Percentiles rank a stretch among this genome's conserved stretches.
These are phyloP conservation scores for Lindbergichthys nudifrons DNA, from an alignment of 2,797 vertebrate species.

Conservation along the genomic window DNA sequence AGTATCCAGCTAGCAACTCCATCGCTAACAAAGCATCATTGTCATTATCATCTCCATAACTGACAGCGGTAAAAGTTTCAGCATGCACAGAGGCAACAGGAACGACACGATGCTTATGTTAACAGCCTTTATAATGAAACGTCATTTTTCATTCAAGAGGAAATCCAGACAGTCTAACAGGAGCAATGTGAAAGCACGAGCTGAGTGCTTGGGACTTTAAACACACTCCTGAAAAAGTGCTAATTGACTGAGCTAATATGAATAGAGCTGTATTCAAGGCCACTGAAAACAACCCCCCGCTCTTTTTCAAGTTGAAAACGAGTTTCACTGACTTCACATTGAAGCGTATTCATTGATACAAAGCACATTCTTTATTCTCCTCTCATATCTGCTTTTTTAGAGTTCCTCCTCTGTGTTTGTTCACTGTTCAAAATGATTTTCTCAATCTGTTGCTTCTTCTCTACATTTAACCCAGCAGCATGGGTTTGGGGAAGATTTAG, in stretches of 20 bases:
- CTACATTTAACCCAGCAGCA: not conserved
- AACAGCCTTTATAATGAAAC: constrained; percentile 38
- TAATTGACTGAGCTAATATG: constrained; percentile 26
- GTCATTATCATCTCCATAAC: constrained; percentile 17
- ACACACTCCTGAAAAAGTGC: constrained; percentile 6
- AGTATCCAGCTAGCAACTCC: constrained; percentile 1
- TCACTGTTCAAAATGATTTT: not conserved
- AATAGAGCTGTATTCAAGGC: constrained; percentile 39
- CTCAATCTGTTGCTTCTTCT: not conserved
- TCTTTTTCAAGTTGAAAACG: constrained; percentile 9
- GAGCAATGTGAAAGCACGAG: constrained; percentile 12
- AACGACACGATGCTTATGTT: not conserved
- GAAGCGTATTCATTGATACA: constrained; percentile 5
- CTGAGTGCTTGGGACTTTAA: constrained; percentile 18
- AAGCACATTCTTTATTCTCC: constrained; percentile 12
- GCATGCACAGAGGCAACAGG: constrained; percentile 4
- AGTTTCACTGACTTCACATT: constrained; percentile 10
- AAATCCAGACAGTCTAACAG: not conserved
- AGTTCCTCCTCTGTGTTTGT: constrained; percentile 12
- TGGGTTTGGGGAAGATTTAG: not conserved
- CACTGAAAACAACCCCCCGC: not conserved
- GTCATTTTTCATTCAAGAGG: constrained; percentile 36
- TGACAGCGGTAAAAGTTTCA: constrained; percentile 13
- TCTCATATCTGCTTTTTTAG: constrained; percentile 9
- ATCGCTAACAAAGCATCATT: constrained; percentile 14